Base-by-base conservation (phyloP, 2,113 vertebrate species). In the Rostratula benghalensis region DNA sequence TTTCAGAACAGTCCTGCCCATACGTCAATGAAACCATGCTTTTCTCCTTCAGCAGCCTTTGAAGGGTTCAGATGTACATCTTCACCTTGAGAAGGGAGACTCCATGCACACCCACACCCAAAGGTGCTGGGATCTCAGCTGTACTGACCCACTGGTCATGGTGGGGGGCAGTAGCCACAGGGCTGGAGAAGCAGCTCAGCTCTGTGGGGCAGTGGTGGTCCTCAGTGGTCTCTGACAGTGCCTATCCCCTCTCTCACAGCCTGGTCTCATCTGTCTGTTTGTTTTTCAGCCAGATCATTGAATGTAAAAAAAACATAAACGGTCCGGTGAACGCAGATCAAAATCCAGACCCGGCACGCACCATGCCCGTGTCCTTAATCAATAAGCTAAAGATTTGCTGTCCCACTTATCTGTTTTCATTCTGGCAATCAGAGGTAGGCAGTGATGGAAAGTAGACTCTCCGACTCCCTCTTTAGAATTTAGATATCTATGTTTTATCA, bases 371-470 rank as follows among this genome's bases (percentile, higher is more conserved):
- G 46, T 68, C 53, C 39, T 94, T 87, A 93, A 89, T 97, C 94
- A 89, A 96, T 97, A 84, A 83, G 57, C 21, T 93, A 96, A 97
- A 91, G 93, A 96, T 95, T 94, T 94, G 65, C 91, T 94, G 89
- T 95, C 61, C 57, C 53, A 85, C 35, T 73, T 95, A 93, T 21
- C 87, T 79, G n/a, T 79, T 95, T 95, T 91, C 53, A 30, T 93
- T 91, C 84, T 91, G 70, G 43, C 39, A 84, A 82, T 65, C 65
- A 75, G 53, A 84, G 69, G 21, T 45, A 87, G 43, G 65, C 57
- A 87, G 74, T 76, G 87, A 96, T 79, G 74, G 89, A 97, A 91
- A 93, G 89, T 12, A 95, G 81, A 87, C 87, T 91, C 83, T 74
- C 83, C 75, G 81, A 93, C 61, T 96, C 86, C 53, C 33, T 79